These are phyloP conservation scores for Clusia tigrina DNA, from an alignment of 2,888 invertebrate species.

Conservation along the genomic window DNA sequence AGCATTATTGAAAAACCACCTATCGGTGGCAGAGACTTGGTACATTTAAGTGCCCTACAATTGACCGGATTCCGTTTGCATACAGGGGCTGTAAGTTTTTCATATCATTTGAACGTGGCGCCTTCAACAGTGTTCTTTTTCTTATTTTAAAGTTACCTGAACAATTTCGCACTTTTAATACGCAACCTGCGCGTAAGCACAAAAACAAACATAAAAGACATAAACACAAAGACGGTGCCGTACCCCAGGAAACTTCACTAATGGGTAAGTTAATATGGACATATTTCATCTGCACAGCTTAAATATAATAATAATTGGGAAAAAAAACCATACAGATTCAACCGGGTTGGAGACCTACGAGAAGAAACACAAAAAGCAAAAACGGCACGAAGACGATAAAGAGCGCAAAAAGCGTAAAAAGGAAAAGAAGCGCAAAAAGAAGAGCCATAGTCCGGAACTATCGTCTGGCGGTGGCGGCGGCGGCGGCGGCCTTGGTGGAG, in stretches of 20 bases:
- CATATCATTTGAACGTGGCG: background rate
- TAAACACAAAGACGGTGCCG: slow-evolving; percentile 87
- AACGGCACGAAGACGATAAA: slow-evolving; percentile 91
- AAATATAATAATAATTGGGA: slow-evolving; percentile 7
- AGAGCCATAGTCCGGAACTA: slow-evolving; percentile 88
- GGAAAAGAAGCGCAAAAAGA: slow-evolving; percentile 94
- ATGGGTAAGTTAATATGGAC: slow-evolving; percentile 68
- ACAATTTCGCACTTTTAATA: slow-evolving; percentile 92
- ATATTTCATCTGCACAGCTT: background rate
- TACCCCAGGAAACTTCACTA: slow-evolving; percentile 78
- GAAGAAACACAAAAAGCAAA: slow-evolving; percentile 95
- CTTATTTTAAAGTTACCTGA: slow-evolving; percentile 76
- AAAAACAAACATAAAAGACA: slow-evolving; percentile 96
- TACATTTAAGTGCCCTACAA: slow-evolving; percentile 86
- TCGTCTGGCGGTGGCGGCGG: slow-evolving; percentile 37
- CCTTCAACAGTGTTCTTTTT: background rate
- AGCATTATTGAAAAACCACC: slow-evolving; percentile 96
- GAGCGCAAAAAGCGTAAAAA: slow-evolving; percentile 93
- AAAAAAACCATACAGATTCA: slow-evolving; percentile 70
- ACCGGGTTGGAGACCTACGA: slow-evolving; percentile 84
- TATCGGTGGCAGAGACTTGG: slow-evolving; percentile 88
- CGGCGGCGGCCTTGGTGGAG: slow-evolving; percentile 35
- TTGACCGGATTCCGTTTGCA: slow-evolving; percentile 93
- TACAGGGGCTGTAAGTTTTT: slow-evolving; percentile 77
- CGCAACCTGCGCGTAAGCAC: slow-evolving; percentile 90